Evolutionary conservation across 2,888 invertebrate genomes (phyloP).

Genomic region (Mesorhabditis sp.): DNA sequence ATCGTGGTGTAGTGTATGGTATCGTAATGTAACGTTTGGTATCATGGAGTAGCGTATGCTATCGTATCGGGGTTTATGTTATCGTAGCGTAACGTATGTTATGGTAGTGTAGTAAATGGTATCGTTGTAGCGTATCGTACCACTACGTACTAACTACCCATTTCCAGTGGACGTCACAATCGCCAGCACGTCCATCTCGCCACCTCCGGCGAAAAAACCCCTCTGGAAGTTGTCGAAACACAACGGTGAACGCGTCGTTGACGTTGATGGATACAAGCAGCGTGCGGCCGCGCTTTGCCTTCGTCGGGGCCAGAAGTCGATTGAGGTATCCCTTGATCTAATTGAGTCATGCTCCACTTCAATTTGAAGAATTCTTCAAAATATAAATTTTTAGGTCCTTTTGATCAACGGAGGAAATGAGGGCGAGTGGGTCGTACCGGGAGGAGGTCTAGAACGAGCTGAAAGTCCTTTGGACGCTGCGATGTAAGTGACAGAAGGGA

Average conservation of each 20-base stretch:
- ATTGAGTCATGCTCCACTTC: too few relatives aligned
- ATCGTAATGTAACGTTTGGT: too few relatives aligned
- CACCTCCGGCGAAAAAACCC: neutral
- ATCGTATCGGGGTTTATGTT: too few relatives aligned
- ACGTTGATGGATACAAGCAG: neutral
- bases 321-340: constrained; percentile 1
- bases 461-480: neutral
- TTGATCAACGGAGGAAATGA: neutral
- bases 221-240: constrained; percentile 1
- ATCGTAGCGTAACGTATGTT: too few relatives aligned
- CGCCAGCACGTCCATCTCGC: neutral
- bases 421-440: constrained; percentile 6
- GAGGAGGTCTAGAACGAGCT: neutral
- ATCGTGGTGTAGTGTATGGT: too few relatives aligned
- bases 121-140: too few relatives aligned
- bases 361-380: neutral
- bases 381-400: neutral
- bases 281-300: neutral
- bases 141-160: too few relatives aligned
- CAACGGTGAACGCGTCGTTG: neutral
- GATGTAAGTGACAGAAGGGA: neutral
- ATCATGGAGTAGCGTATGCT: too few relatives aligned
- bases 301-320: neutral
- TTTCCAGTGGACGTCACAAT: too few relatives aligned
- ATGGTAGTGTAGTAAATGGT: too few relatives aligned